Conservation (phyloP, 2,888 invertebrate species). For the Exocentrus adspersus region DNA sequence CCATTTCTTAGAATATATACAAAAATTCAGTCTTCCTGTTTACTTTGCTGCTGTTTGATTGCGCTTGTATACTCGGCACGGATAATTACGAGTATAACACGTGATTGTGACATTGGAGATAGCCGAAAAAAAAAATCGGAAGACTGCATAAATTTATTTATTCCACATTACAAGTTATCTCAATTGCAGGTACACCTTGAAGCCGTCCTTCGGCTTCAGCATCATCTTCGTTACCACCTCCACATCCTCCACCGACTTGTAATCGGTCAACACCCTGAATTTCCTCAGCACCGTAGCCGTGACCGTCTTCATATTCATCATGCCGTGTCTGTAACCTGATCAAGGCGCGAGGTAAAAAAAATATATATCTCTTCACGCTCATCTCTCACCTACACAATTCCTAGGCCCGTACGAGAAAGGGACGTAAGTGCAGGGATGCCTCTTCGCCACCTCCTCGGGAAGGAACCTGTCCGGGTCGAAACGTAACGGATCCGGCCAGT, state of each 20-base stretch:
- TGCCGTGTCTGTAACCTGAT: conserved; percentile 47
- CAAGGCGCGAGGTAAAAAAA: no score
- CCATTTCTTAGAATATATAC: no score
- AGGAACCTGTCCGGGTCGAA: conserved; percentile 72
- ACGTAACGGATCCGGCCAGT: conserved; percentile 69
- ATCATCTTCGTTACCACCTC: conserved; percentile 48
- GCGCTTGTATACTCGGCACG: no score
- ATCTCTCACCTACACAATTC: conserved; percentile 49
- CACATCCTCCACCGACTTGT: conserved; percentile 49
- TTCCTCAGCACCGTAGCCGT: conserved; percentile 43
- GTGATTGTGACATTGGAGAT: no score
- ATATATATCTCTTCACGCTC: no score
- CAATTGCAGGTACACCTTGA: conserved; percentile 45
- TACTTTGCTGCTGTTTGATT: no score
- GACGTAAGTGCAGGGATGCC: conserved; percentile 38
- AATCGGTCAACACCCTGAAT: conserved; percentile 46
- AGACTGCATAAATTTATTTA: no score
- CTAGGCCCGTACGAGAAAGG: conserved; percentile 47
- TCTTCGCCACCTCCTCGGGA: conserved; percentile 63
- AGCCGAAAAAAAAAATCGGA: no score
- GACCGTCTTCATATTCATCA: conserved; percentile 48
- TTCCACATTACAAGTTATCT: no score
- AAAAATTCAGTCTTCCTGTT: no score
- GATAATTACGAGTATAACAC: no score
- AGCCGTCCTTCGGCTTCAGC: conserved; percentile 52